A percentile compares a stretch with the other conserved stretches of the same genome.
Evolutionary conservation across 2,888 invertebrate genomes (phyloP).

Genomic region (Oscheius sp.): DNA sequence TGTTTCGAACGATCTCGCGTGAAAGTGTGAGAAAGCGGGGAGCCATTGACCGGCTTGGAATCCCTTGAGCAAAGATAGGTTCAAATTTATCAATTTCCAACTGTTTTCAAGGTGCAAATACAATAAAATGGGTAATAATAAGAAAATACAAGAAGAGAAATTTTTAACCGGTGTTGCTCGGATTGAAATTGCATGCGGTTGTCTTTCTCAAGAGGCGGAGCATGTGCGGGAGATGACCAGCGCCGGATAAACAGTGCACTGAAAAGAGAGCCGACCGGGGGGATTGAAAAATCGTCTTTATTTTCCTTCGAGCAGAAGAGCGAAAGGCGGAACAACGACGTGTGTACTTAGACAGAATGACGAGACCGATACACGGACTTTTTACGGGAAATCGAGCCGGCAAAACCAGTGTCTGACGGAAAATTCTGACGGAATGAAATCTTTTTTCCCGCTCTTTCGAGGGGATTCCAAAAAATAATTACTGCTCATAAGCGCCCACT

Average conservation of each 20-base stretch:
- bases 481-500: slow-evolving; percentile 36
- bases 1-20: too few species aligned
- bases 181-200: slow-evolving; percentile 31
- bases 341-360: slow-evolving; percentile 5
- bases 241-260: slow-evolving; percentile 28
- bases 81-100: too few species aligned
- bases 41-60: too few species aligned
- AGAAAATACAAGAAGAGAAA: too few species aligned
- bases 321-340: not conserved
- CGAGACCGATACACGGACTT: slow-evolving; percentile 16
- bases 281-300: not conserved
- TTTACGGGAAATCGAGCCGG: not conserved
- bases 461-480: slow-evolving; percentile 34
- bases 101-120: too few species aligned
- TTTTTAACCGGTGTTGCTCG: not conserved
- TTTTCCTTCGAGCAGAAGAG: not conserved
- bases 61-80: too few species aligned
- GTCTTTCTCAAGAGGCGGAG: slow-evolving; percentile 31
- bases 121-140: too few species aligned
- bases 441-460: slow-evolving; percentile 30
- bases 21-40: too few species aligned
- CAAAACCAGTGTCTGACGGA: too few species aligned
- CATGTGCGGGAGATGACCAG: slow-evolving; percentile 34
- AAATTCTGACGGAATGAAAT: too few species aligned
- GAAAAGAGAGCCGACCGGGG: slow-evolving; percentile 24